phyloP scores from a whole-genome alignment of 64 coral and sea anemone genomes.

The Pocillopora damicornis region DNA sequence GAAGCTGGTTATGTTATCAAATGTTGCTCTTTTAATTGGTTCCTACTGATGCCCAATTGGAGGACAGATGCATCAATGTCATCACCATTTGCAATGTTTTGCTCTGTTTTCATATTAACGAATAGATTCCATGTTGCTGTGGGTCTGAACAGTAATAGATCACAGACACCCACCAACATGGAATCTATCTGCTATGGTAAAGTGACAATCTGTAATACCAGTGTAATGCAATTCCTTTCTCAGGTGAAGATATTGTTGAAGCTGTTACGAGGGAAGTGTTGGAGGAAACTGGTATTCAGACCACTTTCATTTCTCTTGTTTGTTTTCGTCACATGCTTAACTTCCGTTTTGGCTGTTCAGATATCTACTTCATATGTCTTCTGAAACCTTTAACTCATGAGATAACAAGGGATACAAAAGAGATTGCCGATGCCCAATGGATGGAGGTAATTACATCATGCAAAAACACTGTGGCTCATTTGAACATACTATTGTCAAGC shows the following conservation, averaged over 20 bases:
- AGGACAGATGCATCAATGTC: no score
- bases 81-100: no score
- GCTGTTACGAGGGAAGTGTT: slow-evolving; percentile 80
- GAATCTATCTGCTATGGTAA: no score
- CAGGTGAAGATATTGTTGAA: slow-evolving; percentile 68
- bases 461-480: no score
- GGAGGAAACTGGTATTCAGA: slow-evolving; percentile 80
- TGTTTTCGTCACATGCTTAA: slow-evolving; percentile 71
- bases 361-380: slow-evolving; percentile 69
- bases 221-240: not conserved
- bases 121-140: not conserved
- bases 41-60: no score
- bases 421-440: slow-evolving; percentile 82
- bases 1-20: no score
- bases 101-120: no score
- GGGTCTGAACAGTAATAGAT: not conserved
- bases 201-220: no score
- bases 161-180: no score
- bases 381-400: slow-evolving; percentile 59
- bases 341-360: slow-evolving; percentile 83
- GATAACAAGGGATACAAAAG: slow-evolving; percentile 63
- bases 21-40: no score
- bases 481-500: no score
- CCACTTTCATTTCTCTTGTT: slow-evolving; percentile 72
- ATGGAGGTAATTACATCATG: slow-evolving; percentile 64